Evolutionary conservation across 2,888 invertebrate genomes (phyloP), one percentile per base, ranked within the genome.

Genomic region (Bembecia ichneumoniformis): DNA sequence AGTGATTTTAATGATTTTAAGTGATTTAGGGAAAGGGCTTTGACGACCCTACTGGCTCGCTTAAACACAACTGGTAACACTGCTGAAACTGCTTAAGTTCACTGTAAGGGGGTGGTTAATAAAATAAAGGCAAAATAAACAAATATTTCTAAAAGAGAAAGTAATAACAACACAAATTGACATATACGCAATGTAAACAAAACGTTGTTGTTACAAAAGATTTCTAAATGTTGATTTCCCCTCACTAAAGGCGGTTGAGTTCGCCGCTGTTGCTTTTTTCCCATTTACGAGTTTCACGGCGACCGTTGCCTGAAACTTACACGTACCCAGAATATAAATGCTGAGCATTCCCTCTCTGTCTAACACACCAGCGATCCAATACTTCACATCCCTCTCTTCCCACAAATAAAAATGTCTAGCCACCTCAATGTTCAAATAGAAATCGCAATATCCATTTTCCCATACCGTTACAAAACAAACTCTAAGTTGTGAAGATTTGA

Each of bases 231-330:
- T n/a, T 51, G 53, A 57, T 71, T 74, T 74, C 81, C 74, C 86
- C 59, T 74, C 86, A 77, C 84, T 84, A 83, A 68, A 71, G 77
- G 71, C 75, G 76, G 81, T 83, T 81, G 75, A 82, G 77, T 77
- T 82, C 78, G 76, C 73, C 77, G 84, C 80, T 87, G 86, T 87
- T 86, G 84, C 86, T 86, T 87, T 86, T 87, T 86, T 83, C 82
- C 86, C 86, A 86, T 87, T 87, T 86, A 86, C 86, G 84, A 86
- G 86, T 84, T 87, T 84, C 86, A 87, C 84, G 82, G 84, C 83
- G 84, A 86, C 86, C 84, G 84, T 83, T 83, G 83, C 84, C 86
- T 87, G 86, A 87, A 87, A 87, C 86, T 86, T 87, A 87, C 84
- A 86, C 86, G 86, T 82, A 86, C 77, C 82, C 81, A 77, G 86